Evolutionary conservation across 1,140 invertebrate genomes (phyloP).

Genomic region (Saccostrea glomerata): DNA sequence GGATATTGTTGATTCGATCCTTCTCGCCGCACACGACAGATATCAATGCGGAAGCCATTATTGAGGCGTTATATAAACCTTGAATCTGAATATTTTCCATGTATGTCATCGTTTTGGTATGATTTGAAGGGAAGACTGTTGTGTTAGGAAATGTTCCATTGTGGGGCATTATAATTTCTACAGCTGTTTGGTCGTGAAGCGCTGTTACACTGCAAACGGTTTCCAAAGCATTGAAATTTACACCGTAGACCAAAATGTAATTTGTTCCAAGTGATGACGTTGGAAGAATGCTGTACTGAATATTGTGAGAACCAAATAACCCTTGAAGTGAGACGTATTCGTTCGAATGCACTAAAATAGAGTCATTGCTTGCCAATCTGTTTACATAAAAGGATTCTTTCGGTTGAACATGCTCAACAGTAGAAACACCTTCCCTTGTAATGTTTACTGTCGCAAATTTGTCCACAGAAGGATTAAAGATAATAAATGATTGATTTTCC

Average conservation of each 20-base stretch:
- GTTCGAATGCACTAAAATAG: neutral
- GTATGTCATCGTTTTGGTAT: neutral
- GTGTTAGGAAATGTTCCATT: neutral
- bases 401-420: neutral
- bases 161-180: neutral
- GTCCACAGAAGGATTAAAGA: neutral
- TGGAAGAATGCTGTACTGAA: neutral
- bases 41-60: neutral
- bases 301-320: neutral
- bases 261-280: neutral
- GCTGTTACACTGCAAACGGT: neutral
- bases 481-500: neutral
- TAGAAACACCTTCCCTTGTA: neutral
- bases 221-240: neutral
- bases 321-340: neutral
- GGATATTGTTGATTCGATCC: neutral
- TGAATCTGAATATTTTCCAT: neutral
- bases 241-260: neutral
- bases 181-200: neutral
- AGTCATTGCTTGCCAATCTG: neutral
- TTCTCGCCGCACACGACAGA: neutral
- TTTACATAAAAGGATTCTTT: neutral
- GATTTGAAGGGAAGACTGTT: neutral
- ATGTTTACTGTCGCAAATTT: neutral
- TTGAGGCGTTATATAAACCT: neutral